Evolutionary conservation across 2,797 vertebrate species (phyloP).

Genomic region (Tapera naevia): DNA sequence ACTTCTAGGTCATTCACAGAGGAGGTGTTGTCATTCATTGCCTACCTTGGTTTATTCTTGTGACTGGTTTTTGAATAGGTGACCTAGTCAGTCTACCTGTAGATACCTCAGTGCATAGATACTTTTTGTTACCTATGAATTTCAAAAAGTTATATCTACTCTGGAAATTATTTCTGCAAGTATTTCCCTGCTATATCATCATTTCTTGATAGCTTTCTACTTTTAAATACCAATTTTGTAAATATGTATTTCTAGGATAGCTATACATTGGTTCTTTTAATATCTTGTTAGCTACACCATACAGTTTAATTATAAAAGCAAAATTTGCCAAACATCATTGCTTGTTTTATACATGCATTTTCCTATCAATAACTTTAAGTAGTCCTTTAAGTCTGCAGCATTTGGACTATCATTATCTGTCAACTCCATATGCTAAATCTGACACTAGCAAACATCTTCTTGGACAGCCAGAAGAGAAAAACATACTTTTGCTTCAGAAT

Average conservation of each 20-base stretch:
- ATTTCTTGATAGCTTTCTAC: not conserved
- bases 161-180: not conserved
- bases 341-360: not conserved
- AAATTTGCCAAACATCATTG: not conserved
- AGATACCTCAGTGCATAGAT: not conserved
- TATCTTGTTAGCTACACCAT: not conserved
- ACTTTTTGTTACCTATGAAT: not conserved
- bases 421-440: not conserved
- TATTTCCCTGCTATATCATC: not conserved
- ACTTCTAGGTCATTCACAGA: not conserved
- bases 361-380: not conserved
- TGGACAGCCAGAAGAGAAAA: not conserved
- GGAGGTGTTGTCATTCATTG: not conserved
- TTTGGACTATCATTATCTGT: not conserved
- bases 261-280: not conserved
- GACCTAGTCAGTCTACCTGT: not conserved
- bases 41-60: not conserved
- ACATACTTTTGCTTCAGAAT: not conserved
- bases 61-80: not conserved
- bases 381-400: not conserved
- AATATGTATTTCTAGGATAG: not conserved
- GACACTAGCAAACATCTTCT: not conserved
- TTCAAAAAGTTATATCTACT: not conserved
- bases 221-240: not conserved
- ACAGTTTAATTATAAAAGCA: slow-evolving; percentile 14